Evolutionary conservation across 2,888 invertebrate species (phyloP), one percentile per base, ranked within the genome.

Genomic region (Dendrolimus houi): DNA sequence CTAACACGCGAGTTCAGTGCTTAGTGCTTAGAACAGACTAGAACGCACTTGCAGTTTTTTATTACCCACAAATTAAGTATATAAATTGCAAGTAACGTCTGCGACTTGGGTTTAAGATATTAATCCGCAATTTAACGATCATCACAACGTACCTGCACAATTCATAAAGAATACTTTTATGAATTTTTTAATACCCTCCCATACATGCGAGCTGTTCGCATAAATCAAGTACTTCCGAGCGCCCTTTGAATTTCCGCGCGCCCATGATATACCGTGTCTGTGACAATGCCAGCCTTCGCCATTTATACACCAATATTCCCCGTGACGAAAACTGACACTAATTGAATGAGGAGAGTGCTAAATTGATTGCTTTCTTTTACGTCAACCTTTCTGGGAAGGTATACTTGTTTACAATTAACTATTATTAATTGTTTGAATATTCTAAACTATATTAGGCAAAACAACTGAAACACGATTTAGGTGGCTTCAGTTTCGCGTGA

Each of bases 221-320:
- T 87, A 86, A 87, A 87, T 86, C 87, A 86, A 85, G 83, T 80
- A 82, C 83, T 85, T 85, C 83, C 84, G 81, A 75, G 70, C 81
- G 79, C 81, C 84, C 84, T 85, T 85, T 86, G 83, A 85, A 83
- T 81, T 83, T 85, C 82, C 79, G 79, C 75, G 69, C 75, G 71
- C 74, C 77, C 75, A 80, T 86, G 85, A 85, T 84, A 84, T 85
- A 85, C 78, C 79, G 81, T 74, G 74, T 72, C 78, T 71, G 76
- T 81, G 85, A 85, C 86, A 85, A 85, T 84, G 82, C 83, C 79
- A 76, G 80, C 79, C 80, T 78, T 75, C 65, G 64, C 74, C 77
- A 74, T 79, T 78, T 81, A 79, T 77, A 81, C 75, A 82, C 80
- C 79, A 79, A 83, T 82, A 82, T 83, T 81, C 78, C 74, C 77